A percentile compares a stretch with the other conserved stretches of the same genome.
Evolutionary conservation across 2,113 vertebrate genomes (phyloP).

Genomic region (Vireo altiloquus): DNA sequence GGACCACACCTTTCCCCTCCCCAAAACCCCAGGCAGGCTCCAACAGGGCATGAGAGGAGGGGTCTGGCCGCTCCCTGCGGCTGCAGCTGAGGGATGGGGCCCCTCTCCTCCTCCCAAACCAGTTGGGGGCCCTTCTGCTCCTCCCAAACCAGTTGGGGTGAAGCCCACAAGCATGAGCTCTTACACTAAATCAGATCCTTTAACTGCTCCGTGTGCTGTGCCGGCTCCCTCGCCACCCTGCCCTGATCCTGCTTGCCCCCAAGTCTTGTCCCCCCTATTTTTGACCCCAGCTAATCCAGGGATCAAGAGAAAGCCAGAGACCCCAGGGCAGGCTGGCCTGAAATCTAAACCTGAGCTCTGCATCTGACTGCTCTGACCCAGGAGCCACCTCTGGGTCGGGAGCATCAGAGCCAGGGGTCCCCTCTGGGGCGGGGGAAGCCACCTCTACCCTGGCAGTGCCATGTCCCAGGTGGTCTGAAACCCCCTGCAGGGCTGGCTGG

Average conservation of each 20-base stretch:
- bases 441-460: neutral
- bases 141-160: neutral
- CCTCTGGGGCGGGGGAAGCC: rapidly evolving
- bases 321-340: neutral
- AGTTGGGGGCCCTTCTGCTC: neutral
- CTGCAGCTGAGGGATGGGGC: neutral
- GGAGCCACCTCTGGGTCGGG: neutral
- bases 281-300: neutral
- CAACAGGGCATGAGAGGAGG: neutral
- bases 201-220: neutral
- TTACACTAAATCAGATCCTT: neutral
- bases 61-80: neutral
- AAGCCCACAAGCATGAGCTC: neutral
- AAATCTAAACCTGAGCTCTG: neutral
- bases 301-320: neutral
- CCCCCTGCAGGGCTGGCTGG: rapidly evolving
- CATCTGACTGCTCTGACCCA: neutral
- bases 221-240: neutral
- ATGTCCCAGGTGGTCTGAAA: rapidly evolving
- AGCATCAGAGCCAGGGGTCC: neutral
- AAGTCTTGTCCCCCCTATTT: neutral
- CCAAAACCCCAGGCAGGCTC: slow-evolving; percentile 8
- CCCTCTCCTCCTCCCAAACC: neutral
- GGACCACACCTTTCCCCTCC: slow-evolving; percentile 11
- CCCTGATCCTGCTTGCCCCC: neutral